phyloP scores from a whole-genome alignment of 2,797 vertebrate genomes.

The Graptemys geographica region DNA sequence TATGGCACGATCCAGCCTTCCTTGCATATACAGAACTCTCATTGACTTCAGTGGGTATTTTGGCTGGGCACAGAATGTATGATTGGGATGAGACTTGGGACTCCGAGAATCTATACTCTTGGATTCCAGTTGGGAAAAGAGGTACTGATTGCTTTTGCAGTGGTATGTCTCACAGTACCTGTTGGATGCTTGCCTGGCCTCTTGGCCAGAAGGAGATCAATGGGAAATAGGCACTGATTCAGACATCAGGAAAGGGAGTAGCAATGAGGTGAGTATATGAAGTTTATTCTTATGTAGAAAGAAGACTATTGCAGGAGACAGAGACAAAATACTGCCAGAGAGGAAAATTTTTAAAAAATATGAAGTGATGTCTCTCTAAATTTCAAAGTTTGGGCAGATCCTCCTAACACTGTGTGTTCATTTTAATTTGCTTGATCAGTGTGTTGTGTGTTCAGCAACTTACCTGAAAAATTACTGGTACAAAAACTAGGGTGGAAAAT shows the following conservation, averaged over 20 bases:
- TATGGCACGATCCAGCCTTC: neutral
- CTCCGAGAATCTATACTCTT: neutral
- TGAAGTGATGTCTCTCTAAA: neutral
- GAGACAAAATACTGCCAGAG: neutral
- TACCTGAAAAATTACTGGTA: neutral
- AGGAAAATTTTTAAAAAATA: neutral
- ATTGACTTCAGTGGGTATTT: neutral
- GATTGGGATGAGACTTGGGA: neutral
- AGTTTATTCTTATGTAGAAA: neutral
- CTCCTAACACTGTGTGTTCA: neutral
- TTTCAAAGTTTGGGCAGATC: neutral
- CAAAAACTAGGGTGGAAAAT: neutral
- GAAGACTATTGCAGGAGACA: neutral
- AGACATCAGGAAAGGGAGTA: neutral
- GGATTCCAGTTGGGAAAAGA: neutral
- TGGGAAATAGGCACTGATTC: neutral
- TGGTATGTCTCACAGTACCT: rapidly evolving
- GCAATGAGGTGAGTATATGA: neutral
- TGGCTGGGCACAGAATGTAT: neutral
- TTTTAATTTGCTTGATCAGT: neutral
- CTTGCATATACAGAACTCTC: neutral
- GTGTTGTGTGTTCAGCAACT: neutral
- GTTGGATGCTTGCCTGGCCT: neutral
- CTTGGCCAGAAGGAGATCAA: neutral
- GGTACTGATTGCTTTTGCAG: neutral